Evolutionary conservation across 2,113 vertebrate species (phyloP).

Genomic region (Aptenodytes forsteri): DNA sequence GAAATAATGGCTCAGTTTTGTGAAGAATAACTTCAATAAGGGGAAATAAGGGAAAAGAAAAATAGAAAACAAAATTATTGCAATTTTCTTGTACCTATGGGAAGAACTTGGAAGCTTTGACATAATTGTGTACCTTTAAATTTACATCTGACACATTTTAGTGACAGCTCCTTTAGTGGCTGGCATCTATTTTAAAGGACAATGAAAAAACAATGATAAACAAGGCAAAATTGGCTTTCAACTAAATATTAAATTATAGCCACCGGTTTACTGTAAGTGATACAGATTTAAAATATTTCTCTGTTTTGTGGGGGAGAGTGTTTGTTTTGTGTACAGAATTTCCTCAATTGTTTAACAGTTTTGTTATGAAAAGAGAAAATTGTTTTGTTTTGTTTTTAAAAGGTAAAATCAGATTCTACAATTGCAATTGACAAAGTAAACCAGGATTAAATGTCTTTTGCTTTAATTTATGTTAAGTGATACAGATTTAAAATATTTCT

Average conservation of each 20-base stretch:
- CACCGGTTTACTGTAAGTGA: neutral
- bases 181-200: neutral
- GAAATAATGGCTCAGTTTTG: neutral
- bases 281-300: neutral
- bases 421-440: neutral
- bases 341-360: neutral
- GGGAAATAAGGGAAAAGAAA: neutral
- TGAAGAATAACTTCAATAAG: neutral
- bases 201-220: neutral
- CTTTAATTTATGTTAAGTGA: neutral
- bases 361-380: neutral
- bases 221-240: neutral
- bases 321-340: neutral
- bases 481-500: neutral
- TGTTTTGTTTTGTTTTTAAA: neutral
- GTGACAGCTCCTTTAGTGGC: neutral
- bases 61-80: neutral
- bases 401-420: neutral
- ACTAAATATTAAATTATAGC: neutral
- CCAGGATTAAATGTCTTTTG: neutral
- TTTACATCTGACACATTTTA: neutral
- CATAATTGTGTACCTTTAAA: neutral
- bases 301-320: neutral
- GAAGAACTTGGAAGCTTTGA: neutral
- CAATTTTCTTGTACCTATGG: neutral